These are phyloP conservation scores for Hydropotes inermis DNA, from an alignment of 2,113 vertebrate genomes.

Conservation along the genomic window DNA sequence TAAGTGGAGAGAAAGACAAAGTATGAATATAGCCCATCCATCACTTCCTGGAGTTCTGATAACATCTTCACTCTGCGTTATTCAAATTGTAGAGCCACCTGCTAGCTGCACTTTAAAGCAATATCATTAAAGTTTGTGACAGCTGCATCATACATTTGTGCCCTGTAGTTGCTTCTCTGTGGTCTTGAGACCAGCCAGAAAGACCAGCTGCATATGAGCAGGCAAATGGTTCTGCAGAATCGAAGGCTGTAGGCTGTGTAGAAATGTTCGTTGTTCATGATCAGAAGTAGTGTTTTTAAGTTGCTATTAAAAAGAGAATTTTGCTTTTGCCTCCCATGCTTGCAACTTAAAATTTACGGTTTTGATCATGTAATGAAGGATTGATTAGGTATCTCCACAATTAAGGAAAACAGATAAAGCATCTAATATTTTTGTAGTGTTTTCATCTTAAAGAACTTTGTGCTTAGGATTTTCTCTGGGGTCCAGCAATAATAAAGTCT, in stretches of 20 bases:
- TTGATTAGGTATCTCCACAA: background rate
- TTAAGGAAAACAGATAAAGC: background rate
- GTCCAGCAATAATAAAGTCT: background rate
- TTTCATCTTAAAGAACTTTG: background rate
- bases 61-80: background rate
- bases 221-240: background rate
- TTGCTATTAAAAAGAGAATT: background rate
- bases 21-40: background rate
- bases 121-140: background rate
- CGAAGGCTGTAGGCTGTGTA: background rate
- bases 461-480: background rate
- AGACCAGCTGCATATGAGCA: fast-evolving
- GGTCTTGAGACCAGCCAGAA: background rate
- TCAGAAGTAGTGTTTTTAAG: background rate
- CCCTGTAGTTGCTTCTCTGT: fast-evolving
- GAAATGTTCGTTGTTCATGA: background rate
- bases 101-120: background rate
- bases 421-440: background rate
- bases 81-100: background rate
- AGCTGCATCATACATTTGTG: background rate
- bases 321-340: background rate
- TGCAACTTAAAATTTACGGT: background rate
- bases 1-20: background rate
- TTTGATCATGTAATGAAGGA: background rate
- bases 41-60: background rate